Evolutionary conservation across 2,113 vertebrate genomes (phyloP).

Genomic region (Gopherus evgoodei): DNA sequence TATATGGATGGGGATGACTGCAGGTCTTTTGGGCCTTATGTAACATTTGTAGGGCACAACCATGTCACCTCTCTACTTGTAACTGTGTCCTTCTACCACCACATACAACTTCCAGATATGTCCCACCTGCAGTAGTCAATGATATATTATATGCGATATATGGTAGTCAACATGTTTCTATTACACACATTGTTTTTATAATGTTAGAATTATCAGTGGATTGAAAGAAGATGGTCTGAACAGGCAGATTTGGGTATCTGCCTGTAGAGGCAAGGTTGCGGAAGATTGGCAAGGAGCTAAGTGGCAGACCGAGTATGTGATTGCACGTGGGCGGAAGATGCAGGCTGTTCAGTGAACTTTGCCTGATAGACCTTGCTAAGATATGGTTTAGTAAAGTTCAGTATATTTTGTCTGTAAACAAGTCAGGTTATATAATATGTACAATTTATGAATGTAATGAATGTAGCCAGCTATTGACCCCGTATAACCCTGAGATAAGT

Average conservation of each 20-base stretch:
- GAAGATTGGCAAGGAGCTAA: no score
- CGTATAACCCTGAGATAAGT: no score
- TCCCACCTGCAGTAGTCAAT: not conserved
- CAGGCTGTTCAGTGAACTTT: no score
- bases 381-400: no score
- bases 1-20: not conserved
- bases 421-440: no score
- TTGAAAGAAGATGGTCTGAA: not conserved
- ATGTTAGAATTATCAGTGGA: not conserved
- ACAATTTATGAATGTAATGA: no score
- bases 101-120: not conserved
- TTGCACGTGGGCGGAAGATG: no score
- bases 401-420: no score
- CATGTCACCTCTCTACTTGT: not conserved
- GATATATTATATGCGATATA: not conserved
- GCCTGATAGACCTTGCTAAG: no score
- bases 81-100: not conserved
- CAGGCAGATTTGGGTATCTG: not conserved
- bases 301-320: no score
- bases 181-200: not conserved
- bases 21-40: not conserved
- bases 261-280: not conserved
- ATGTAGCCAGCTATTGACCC: no score
- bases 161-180: not conserved
- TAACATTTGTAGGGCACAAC: not conserved